Percentiles rank a stretch among this genome's conserved stretches.
phyloP scores from a whole-genome alignment of 1,140 invertebrate genomes.

The Leptopilina clavipes region DNA sequence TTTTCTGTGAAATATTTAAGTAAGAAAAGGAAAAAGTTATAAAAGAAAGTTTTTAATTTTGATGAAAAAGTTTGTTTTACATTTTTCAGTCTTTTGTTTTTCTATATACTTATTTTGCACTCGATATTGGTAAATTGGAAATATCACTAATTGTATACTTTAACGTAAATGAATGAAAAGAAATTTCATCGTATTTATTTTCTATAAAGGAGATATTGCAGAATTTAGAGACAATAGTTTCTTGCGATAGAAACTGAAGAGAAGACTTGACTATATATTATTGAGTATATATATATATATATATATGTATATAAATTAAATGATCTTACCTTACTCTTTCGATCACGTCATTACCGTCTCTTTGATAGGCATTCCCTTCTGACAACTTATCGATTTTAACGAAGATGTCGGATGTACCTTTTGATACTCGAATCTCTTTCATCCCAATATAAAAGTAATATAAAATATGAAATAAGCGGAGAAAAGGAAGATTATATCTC shows the following conservation, averaged over 20 bases:
- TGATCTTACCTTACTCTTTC: slow-evolving; percentile 7
- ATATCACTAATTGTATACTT: no score
- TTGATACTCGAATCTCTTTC: background rate
- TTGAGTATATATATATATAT: background rate
- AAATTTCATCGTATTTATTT: background rate
- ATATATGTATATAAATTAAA: background rate
- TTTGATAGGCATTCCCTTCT: slow-evolving; percentile 2
- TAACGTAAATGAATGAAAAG: no score
- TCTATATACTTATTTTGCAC: no score
- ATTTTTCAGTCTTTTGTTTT: no score
- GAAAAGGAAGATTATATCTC: background rate
- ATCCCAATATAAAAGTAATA: slow-evolving; percentile 3
- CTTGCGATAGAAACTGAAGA: background rate
- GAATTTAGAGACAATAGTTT: background rate
- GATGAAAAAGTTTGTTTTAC: no score
- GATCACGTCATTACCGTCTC: background rate
- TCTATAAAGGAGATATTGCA: background rate
- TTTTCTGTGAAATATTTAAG: no score
- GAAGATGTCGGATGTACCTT: background rate
- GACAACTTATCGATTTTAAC: slow-evolving; percentile 10
- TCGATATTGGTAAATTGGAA: no score
- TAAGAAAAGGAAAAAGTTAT: no score
- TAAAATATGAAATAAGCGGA: slow-evolving; percentile 16
- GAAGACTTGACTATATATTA: background rate
- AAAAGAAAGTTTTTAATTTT: no score